phyloP scores from a whole-genome alignment of 2,797 vertebrate genomes.

The Pipistrellus nathusii region DNA sequence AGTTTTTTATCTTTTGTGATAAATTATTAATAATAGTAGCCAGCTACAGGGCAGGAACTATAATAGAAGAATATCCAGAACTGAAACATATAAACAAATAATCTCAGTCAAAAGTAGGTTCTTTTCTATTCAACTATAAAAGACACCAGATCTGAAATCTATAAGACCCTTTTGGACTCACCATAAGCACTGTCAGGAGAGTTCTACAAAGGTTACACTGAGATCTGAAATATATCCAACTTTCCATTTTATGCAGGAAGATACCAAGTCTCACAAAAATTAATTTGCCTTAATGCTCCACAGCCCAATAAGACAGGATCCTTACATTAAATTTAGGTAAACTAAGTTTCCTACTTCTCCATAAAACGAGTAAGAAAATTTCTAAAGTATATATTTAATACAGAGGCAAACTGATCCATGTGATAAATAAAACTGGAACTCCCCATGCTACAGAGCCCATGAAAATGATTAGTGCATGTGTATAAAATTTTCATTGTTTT shows the following conservation, averaged over 20 bases:
- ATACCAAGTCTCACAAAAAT: not conserved
- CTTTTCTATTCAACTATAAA: slow-evolving; percentile 30
- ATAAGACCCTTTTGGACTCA: not conserved
- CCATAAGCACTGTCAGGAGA: not conserved
- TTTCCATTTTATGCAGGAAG: not conserved
- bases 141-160: slow-evolving; percentile 31
- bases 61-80: slow-evolving; percentile 17
- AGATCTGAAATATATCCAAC: slow-evolving; percentile 45
- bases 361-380: slow-evolving; percentile 30
- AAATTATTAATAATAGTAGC: slow-evolving; percentile 31
- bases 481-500: slow-evolving; percentile 76
- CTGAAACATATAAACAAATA: not conserved
- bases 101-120: not conserved
- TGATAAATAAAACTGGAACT: slow-evolving; percentile 57
- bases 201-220: slow-evolving; percentile 27
- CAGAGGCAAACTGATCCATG: slow-evolving; percentile 9
- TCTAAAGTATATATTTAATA: slow-evolving; percentile 34
- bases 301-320: not conserved
- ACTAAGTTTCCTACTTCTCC: not conserved
- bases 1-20: not conserved
- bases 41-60: not conserved
- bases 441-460: slow-evolving; percentile 34
- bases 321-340: not conserved
- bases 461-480: slow-evolving; percentile 55
- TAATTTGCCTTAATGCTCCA: not conserved